Evolutionary conservation across 2,797 vertebrate genomes (phyloP).

Genomic region (Pantherophis vulpinus): DNA sequence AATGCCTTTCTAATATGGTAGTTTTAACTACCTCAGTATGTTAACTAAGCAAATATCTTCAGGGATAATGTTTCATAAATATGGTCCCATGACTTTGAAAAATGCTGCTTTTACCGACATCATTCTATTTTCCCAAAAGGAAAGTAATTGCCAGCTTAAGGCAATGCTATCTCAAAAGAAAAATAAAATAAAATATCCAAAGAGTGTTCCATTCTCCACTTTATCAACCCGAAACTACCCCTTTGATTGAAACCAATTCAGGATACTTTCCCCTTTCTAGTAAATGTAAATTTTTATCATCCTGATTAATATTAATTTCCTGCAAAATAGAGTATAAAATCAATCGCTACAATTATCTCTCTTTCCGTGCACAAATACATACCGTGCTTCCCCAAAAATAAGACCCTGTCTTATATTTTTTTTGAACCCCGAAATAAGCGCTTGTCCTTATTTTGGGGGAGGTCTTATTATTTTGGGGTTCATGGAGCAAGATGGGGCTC

Average conservation of each 20-base stretch:
- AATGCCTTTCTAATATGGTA: background rate
- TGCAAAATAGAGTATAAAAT: background rate
- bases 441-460: too few species aligned
- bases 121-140: background rate
- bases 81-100: background rate
- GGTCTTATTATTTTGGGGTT: too few species aligned
- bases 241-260: background rate
- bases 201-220: background rate
- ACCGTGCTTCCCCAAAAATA: too few species aligned
- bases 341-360: background rate
- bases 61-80: background rate
- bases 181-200: background rate
- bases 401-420: too few species aligned
- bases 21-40: background rate
- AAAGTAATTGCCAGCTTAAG: background rate
- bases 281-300: background rate
- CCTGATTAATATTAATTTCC: background rate
- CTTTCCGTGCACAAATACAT: background rate
- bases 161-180: background rate
- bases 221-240: background rate
- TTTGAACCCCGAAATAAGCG: too few species aligned
- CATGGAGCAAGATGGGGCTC: too few species aligned
- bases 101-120: background rate
- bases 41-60: background rate
- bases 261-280: background rate